phyloP scores from a whole-genome alignment of 2,888 invertebrate genomes.

The Megaustenia siamemsis region DNA sequence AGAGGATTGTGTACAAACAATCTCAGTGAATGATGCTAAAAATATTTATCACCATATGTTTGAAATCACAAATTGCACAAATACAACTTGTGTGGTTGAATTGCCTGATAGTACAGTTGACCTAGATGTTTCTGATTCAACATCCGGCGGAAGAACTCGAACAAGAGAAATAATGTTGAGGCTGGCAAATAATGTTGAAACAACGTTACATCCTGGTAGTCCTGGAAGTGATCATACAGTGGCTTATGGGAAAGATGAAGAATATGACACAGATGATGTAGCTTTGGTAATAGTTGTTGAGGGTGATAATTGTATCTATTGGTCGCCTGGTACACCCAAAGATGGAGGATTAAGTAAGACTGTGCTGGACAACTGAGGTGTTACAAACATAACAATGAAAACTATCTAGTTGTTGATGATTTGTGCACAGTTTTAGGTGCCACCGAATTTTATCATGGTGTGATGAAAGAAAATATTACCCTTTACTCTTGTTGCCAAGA shows the following conservation, averaged over 20 bases:
- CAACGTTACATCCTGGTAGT: background rate
- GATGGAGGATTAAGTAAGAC: constrained; percentile 40
- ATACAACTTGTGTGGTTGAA: constrained; percentile 41
- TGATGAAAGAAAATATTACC: constrained; percentile 41
- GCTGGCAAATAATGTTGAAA: constrained; percentile 9
- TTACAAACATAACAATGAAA: constrained; percentile 35
- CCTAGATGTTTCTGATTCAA: background rate
- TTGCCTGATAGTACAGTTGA: constrained; percentile 4
- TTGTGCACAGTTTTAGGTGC: constrained; percentile 27
- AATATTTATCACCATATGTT: constrained; percentile 49
- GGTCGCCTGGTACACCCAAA: background rate
- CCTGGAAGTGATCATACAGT: constrained; percentile 26
- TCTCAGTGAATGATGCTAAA: constrained; percentile 43
- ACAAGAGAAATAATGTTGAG: background rate
- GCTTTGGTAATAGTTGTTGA: background rate
- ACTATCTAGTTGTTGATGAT: constrained; percentile 49
- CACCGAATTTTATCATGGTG: constrained; percentile 14
- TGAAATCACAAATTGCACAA: constrained; percentile 28
- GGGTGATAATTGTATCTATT: constrained; percentile 8
- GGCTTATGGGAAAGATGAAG: constrained; percentile 16
- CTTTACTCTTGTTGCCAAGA: constrained; percentile 49
- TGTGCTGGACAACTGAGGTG: constrained; percentile 34
- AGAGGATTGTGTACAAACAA: constrained; percentile 25
- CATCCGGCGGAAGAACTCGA: background rate
- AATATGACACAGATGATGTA: background rate